Base-by-base conservation (phyloP, 2,113 vertebrate species). In the Vicugna pacos region DNA sequence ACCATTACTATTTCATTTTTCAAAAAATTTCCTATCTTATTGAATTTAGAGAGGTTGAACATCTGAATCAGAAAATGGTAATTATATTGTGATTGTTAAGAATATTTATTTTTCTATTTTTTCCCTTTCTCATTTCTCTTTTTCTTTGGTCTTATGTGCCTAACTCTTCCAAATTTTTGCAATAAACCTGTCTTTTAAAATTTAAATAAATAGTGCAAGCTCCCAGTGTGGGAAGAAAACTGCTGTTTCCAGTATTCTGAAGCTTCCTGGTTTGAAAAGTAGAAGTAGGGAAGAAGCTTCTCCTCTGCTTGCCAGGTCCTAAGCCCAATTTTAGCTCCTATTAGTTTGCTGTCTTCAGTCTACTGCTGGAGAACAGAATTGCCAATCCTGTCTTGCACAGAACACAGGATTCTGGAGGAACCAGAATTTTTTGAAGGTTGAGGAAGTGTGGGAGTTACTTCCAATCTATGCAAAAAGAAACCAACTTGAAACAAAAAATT, bases 251-350 rank as follows among this genome's bases (percentile, higher is more conserved):
- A 20, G 0, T 56, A 9, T 54, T 82, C 60, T 65, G 48, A 65
- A 60, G 15, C 13, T 13, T 81, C 4, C 1, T n/a, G 0, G 28
- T 17, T 2, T 19, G 2, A 19, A 38, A 69, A 3, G 15, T 32
- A 14, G 0, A 11, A 32, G 4, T 1, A 3, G 2, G 56, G 8
- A 38, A 15, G 11, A 52, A 62, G 26, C 0, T 8, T 52, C 1
- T n/a, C 22, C 3, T 12, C 2, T 13, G 10, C 14, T 65, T 46
- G 1, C 8, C 13, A 56, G 1, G 17, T 64, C 32, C 2, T 52
- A 4, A 32, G 17, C 64, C 32, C 5, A 38, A 0, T 24, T 62
- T 73, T 42, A 32, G 4, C 32, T 62, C n/a, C 35, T 9, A 60
- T 42, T 42, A 4, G 15, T 11, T 28, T 60, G 22, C 19, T 26